phyloP scores from a whole-genome alignment of 2,888 invertebrate genomes.

The Scaptodrosophila latifasciaeformis region DNA sequence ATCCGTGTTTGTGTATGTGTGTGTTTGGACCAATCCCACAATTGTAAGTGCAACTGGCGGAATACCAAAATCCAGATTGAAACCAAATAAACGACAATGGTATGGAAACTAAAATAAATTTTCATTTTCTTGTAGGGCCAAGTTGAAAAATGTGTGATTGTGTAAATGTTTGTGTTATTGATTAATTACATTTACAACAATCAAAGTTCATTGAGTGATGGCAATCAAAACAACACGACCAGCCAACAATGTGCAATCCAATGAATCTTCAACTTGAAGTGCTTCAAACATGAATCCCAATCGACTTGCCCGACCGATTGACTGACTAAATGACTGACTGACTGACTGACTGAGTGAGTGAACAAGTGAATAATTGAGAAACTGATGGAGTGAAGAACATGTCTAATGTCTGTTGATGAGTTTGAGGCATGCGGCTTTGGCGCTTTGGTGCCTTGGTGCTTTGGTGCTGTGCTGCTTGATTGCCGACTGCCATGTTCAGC shows the following conservation, averaged over 20 bases:
- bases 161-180: conserved; percentile 63
- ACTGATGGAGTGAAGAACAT: conserved; percentile 46
- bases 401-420: conserved; percentile 43
- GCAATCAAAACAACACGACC: conserved; percentile 66
- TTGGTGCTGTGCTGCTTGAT: conserved; percentile 42
- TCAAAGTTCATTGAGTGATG: conserved; percentile 68
- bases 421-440: neutral
- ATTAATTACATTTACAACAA: conserved; percentile 68
- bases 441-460: conserved; percentile 10
- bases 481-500: conserved; percentile 37
- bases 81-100: too few relatives aligned
- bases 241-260: conserved; percentile 31
- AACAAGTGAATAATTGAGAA: conserved; percentile 34
- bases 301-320: conserved; percentile 27
- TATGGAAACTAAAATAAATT: too few relatives aligned
- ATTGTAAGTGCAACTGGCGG: too few relatives aligned
- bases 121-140: too few relatives aligned
- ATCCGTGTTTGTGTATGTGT: too few relatives aligned
- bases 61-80: too few relatives aligned
- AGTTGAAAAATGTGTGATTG: conserved; percentile 18
- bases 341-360: conserved; percentile 26
- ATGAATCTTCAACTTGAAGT: conserved; percentile 52
- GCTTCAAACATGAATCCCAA: conserved; percentile 7
- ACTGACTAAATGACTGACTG: conserved; percentile 25
- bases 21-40: too few relatives aligned